phyloP scores from a whole-genome alignment of 2,113 vertebrate species.

The Hirundichthys speculiger region DNA sequence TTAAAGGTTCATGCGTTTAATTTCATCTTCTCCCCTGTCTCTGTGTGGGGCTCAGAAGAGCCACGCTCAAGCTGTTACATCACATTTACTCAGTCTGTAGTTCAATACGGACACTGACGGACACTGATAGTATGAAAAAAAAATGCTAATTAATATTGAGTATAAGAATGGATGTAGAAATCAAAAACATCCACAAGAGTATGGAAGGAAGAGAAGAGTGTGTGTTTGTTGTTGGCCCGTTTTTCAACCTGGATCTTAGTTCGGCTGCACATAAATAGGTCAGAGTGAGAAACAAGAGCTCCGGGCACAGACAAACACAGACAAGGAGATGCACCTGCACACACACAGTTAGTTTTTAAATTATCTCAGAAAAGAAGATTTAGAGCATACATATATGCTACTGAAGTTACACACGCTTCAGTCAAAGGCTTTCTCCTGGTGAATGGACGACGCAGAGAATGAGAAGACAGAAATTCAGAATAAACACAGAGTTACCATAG shows the following conservation, averaged over 20 bases:
- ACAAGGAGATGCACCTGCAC: no score
- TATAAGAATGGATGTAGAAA: no score
- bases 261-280: slow-evolving; percentile 61
- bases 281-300: slow-evolving; percentile 62
- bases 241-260: slow-evolving; percentile 61
- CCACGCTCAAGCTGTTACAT: slow-evolving; percentile 4
- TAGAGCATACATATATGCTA: neutral
- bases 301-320: slow-evolving; percentile 8
- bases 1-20: slow-evolving; percentile 69
- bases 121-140: neutral
- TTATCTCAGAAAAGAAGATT: slow-evolving; percentile 25
- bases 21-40: slow-evolving; percentile 42
- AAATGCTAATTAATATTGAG: neutral
- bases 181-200: neutral
- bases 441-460: no score
- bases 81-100: neutral
- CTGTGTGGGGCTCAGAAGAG: slow-evolving; percentile 11
- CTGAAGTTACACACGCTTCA: neutral
- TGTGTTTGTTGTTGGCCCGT: slow-evolving; percentile 28
- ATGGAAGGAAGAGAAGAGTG: slow-evolving; percentile 9
- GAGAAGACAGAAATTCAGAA: neutral
- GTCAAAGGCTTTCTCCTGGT: no score
- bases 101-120: neutral
- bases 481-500: neutral
- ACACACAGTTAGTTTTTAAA: slow-evolving; percentile 26